Conservation (phyloP, 92 coral and sea anemone genomes). For the Zoanthus solanderi region DNA sequence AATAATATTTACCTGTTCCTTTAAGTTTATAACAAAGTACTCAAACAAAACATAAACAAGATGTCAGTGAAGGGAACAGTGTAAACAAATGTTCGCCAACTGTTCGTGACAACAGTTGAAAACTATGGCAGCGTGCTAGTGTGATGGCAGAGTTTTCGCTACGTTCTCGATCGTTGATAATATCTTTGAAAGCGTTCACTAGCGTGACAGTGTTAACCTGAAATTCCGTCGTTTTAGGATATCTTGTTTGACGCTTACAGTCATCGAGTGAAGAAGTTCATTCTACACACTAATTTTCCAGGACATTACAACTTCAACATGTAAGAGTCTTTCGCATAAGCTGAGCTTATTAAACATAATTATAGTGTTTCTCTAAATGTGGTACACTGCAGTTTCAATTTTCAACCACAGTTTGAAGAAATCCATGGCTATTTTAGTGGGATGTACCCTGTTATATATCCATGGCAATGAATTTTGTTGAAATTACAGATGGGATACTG, state of each 20-base stretch:
- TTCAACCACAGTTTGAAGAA: neutral
- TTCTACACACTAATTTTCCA: conserved; percentile 97
- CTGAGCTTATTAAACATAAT: neutral
- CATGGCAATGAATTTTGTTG: too few relatives aligned
- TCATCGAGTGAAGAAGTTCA: conserved; percentile 93
- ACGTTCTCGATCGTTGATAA: neutral
- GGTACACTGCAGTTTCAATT: neutral
- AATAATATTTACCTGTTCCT: too few relatives aligned
- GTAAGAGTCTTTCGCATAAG: conserved; percentile 57
- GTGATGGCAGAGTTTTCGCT: neutral
- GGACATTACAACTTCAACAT: conserved; percentile 99
- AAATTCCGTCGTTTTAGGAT: conserved; percentile 63
- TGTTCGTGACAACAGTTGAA: neutral
- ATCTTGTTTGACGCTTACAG: conserved; percentile 91
- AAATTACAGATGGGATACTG: too few relatives aligned
- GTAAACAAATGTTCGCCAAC: neutral
- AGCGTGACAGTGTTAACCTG: too few relatives aligned
- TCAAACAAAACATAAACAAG: too few relatives aligned
- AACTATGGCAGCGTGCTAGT: too few relatives aligned
- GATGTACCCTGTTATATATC: neutral
- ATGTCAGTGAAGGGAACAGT: too few relatives aligned
- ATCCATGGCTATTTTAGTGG: neutral
- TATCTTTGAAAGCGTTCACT: neutral
- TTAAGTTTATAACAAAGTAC: too few relatives aligned
- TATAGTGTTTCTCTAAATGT: neutral